Evolutionary conservation across 64 coral and sea anemone genomes (phyloP), one percentile per base, ranked within the genome.

Genomic region (Exaiptasia diaphana): DNA sequence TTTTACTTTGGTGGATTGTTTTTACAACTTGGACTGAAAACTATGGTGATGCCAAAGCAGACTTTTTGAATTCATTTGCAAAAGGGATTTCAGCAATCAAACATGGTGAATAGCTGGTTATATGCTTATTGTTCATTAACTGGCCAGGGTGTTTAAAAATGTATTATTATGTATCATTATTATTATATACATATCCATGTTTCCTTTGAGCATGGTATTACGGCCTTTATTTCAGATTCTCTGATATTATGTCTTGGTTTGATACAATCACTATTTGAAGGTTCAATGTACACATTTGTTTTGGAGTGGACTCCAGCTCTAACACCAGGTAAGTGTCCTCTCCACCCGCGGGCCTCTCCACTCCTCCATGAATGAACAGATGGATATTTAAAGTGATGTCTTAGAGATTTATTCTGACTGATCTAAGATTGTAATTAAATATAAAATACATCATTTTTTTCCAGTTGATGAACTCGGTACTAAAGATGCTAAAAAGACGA

Each of bases 201-300:
- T n/a, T n/a, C n/a, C n/a, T n/a, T n/a, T n/a, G n/a, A n/a, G n/a
- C n/a, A n/a, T n/a, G n/a, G n/a, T 56, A 56, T 9, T 1, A 23
- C n/a, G 3, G 3, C 27, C 31, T 53, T 74, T 32, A 62, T 35
- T 72, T 20, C 46, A 97, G 94, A 97, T 76, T 73, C 89, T 10
- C 85, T 85, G 43, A 85, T 97, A 17, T 55, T 97, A 0, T 97
- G 89, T 50, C 80, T 97, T 23, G 94, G 94, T 50, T 57, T 97
- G 64, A 97, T 92, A 8, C 94, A 97, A 50, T 97, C 94, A 1
- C 60, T 97, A 55, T 97, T 97, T 79, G 94, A 97, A 78, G 94
- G 94, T 58, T 91, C 94, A 25, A 97, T 97, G 94, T 97, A 97
- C 35, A 88, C 89, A 0, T 97, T 97, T 70, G 94, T 92, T 13